Evolutionary conservation across 2,113 vertebrate species (phyloP), one percentile per base, ranked within the genome.

Genomic region (Barnardius zonarius): DNA sequence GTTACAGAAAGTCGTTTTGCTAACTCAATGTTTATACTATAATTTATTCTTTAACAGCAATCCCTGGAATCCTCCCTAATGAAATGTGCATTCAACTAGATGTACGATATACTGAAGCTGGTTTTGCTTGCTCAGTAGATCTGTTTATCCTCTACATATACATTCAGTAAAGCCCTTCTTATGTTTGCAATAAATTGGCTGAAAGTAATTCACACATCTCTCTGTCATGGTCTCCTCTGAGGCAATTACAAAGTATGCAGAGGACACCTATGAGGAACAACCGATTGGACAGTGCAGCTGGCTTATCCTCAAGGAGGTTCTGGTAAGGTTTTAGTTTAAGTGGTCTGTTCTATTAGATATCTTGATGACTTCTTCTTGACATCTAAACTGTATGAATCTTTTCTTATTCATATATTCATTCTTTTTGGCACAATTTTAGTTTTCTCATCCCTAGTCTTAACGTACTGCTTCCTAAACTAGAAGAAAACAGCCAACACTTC

Each of bases 211-310:
- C 46, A 52, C 5, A 14, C 2, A 8, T 22, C 10, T 62, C 0
- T 78, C 17, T 70, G 5, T 74, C 6, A 15, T 0, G 0, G 8
- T 59, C 3, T n/a, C 8, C 22, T 74, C 37, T 0, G 0, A 37
- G 46, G 10, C 10, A 49, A 13, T 17, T 55, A 6, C 23, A 11
- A 76, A 73, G 16, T 23, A 23, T 75, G 23, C 10, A 27, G 48
- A 63, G 7, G 30, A 51, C 10, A 66, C 9, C 2, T 52, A 37
- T 0, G 0, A 43, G 22, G 23, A 52, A 22, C 27, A 62, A 5
- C 6, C 31, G 5, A 28, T 68, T n/a, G 18, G 39, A 55, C 10
- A 73, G 7, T 27, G 9, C 20, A 61, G 9, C 5, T 82, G 77
- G 6, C 16, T 15, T 68, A 23, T 59, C 12, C 17, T 91, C 15